Evolutionary conservation across 2,797 vertebrate species (phyloP).

Genomic region (Carcharodon carcharias): DNA sequence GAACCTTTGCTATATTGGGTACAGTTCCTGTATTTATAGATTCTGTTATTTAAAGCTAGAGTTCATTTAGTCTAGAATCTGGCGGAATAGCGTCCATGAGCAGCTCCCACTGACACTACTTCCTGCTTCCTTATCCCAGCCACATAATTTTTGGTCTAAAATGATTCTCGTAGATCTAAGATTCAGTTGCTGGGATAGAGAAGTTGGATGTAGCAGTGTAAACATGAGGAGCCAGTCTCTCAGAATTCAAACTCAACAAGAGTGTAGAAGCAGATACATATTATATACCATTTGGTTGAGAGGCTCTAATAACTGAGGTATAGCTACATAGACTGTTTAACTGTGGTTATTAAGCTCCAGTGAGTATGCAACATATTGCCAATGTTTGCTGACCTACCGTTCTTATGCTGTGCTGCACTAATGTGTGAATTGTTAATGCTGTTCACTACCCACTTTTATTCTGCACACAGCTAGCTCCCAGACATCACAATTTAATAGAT

Average conservation of each 20-base stretch:
- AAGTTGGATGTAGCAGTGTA: background rate
- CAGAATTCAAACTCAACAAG: background rate
- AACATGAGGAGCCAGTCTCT: background rate
- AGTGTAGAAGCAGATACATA: background rate
- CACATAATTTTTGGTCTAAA: background rate
- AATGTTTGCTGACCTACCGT: conserved; percentile 44
- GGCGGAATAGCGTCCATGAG: background rate
- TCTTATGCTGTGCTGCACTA: conserved; percentile 52
- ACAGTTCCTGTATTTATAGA: background rate
- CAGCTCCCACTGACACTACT: background rate
- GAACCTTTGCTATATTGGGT: background rate
- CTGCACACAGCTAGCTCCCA: conserved; percentile 40
- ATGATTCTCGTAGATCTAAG: background rate
- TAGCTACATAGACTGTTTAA: conserved; percentile 39
- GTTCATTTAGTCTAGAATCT: background rate
- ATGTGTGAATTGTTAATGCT: conserved; percentile 45
- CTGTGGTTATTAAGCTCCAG: conserved; percentile 38
- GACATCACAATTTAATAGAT: background rate
- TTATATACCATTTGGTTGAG: background rate
- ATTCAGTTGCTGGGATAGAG: background rate
- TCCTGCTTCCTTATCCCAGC: background rate
- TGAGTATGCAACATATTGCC: conserved; percentile 33
- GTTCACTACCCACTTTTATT: conserved; percentile 40
- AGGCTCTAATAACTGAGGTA: background rate
- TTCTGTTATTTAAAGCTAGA: background rate